These are phyloP conservation scores for Notiomystis cincta DNA, from an alignment of 2,113 vertebrate genomes.

Conservation along the genomic window DNA sequence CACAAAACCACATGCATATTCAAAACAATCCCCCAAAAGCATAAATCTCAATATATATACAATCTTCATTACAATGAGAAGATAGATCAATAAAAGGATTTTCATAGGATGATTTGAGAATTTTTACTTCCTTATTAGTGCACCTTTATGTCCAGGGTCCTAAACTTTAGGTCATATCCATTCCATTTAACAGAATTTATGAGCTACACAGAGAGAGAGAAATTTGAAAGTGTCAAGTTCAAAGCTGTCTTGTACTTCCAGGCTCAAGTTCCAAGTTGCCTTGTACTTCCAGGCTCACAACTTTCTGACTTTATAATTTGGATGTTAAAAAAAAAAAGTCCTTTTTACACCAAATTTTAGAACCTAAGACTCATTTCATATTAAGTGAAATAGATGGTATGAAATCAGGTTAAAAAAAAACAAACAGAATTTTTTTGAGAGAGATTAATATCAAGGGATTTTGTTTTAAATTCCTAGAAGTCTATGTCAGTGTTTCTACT, in stretches of 20 bases:
- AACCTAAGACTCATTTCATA: neutral
- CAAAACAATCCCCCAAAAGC: neutral
- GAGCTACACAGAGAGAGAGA: neutral
- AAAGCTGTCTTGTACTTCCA: neutral
- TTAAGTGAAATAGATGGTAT: neutral
- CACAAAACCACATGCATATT: fast-evolving
- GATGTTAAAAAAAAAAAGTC: neutral
- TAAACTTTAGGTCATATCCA: neutral
- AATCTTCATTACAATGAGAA: neutral
- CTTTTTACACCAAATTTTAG: neutral
- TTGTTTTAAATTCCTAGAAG: neutral
- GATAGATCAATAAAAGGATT: neutral
- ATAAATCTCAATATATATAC: neutral
- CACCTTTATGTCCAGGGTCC: neutral
- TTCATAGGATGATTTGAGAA: neutral
- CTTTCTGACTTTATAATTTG: neutral
- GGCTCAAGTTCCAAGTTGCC: neutral
- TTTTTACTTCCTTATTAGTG: neutral
- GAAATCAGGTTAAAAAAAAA: neutral
- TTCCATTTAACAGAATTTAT: neutral
- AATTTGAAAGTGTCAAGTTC: neutral
- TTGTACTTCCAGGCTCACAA: neutral
- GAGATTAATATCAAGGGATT: neutral
- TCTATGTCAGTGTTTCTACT: neutral
- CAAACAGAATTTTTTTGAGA: neutral